phyloP scores from a whole-genome alignment of 2,797 vertebrate species.

The Leptoclinus maculatus region DNA sequence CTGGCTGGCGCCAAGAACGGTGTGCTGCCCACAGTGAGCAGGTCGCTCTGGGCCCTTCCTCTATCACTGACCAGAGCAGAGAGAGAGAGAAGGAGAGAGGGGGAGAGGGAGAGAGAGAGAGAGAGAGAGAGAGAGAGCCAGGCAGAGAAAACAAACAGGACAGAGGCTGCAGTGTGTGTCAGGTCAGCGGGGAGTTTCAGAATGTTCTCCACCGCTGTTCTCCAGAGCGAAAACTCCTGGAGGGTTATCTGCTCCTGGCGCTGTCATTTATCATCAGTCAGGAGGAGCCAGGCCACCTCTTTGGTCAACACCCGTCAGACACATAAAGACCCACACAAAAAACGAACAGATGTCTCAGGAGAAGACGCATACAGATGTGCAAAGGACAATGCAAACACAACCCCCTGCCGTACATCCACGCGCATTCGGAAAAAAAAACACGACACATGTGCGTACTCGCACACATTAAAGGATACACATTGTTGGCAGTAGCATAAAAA shows the following conservation, averaged over 20 bases:
- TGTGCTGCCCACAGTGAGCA: constrained; percentile 91
- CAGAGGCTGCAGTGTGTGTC: constrained; percentile 96
- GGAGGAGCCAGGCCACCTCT: constrained; percentile 71
- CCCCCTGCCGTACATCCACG: background rate
- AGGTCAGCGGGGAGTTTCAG: constrained; percentile 98
- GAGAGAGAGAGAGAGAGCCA: constrained; percentile 88
- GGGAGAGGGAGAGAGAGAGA: constrained; percentile 51
- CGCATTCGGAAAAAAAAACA: background rate
- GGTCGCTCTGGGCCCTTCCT: constrained; percentile 93
- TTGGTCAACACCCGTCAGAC: constrained; percentile 36
- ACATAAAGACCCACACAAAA: constrained; percentile 34
- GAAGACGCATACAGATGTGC: constrained; percentile 55
- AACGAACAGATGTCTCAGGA: constrained; percentile 50
- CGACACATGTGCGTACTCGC: background rate
- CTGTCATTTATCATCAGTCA: constrained; percentile 97
- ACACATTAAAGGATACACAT: background rate
- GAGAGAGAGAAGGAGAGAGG: constrained; percentile 42
- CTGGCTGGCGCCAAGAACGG: constrained; percentile 97
- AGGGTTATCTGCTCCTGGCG: constrained; percentile 96
- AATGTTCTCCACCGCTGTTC: constrained; percentile 96
- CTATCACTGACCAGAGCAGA: constrained; percentile 93
- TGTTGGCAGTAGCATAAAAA: constrained; percentile 15
- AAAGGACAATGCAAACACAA: constrained; percentile 31
- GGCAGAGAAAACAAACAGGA: constrained; percentile 97
- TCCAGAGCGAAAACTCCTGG: constrained; percentile 88